Conservation (phyloP, 2,797 vertebrate species). For the Coregonus sp. region DNA sequence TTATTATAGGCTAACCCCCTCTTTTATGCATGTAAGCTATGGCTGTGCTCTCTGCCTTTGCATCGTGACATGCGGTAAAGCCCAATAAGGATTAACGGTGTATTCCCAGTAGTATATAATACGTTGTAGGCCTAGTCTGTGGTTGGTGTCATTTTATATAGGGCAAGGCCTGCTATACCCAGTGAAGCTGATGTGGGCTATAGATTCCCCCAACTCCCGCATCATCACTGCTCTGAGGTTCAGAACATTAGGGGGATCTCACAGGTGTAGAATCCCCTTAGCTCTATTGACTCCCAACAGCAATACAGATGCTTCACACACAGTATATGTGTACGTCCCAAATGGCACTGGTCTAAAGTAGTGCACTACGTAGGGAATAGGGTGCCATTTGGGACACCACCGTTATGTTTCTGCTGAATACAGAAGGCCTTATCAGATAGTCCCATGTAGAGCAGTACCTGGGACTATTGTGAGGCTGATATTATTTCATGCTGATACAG, state of each 20-base stretch:
- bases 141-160: background rate
- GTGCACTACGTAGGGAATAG: no score
- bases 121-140: background rate
- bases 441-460: no score
- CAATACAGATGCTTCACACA: background rate
- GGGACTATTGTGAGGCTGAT: background rate
- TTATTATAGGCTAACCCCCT: background rate
- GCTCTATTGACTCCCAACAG: background rate
- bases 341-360: no score
- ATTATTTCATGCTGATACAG: background rate
- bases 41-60: background rate
- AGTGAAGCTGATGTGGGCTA: background rate
- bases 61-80: background rate
- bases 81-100: background rate
- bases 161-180: background rate
- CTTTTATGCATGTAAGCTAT: background rate
- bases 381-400: no score
- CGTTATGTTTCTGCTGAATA: no score
- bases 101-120: background rate
- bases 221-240: background rate
- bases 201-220: background rate
- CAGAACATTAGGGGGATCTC: background rate
- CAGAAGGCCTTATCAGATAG: no score
- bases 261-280: background rate
- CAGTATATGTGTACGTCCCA: no score